Conservation (phyloP, 2,888 invertebrate species). For the Drosophila koepferae region DNA sequence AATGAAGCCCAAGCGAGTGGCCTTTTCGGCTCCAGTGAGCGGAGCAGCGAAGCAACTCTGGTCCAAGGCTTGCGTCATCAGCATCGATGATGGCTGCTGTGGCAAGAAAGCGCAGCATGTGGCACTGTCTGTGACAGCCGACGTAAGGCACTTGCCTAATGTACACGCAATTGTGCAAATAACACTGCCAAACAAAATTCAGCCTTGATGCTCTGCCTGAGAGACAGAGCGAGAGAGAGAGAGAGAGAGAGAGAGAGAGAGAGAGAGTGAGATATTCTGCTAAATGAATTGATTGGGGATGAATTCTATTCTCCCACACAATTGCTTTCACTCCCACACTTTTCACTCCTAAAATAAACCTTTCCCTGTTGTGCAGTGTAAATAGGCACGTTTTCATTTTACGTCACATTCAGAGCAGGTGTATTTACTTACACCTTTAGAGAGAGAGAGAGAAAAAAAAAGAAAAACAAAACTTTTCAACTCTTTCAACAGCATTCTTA, state of each 20-base stretch:
- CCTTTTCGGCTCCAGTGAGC: conserved; percentile 12
- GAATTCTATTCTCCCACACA: no score
- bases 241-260: no score
- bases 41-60: conserved; percentile 14
- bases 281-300: background rate
- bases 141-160: background rate
- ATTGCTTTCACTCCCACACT: no score
- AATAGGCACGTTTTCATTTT: background rate
- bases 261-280: background rate
- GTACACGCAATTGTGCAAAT: conserved; percentile 8
- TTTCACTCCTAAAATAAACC: background rate
- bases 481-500: background rate
- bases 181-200: background rate
- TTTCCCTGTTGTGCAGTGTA: background rate
- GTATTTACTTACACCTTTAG: background rate
- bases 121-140: conserved; percentile 23
- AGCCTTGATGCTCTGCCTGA: no score
- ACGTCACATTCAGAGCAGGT: background rate
- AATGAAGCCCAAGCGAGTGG: conserved; percentile 33
- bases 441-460: background rate
- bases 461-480: background rate
- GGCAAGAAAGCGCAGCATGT: conserved; percentile 12
- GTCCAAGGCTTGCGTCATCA: conserved; percentile 31
- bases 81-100: conserved; percentile 4
- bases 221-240: no score